Percentiles rank a stretch among this genome's conserved stretches.
phyloP scores from a whole-genome alignment of 2,113 vertebrate genomes.

The Thomomys bottae region DNA sequence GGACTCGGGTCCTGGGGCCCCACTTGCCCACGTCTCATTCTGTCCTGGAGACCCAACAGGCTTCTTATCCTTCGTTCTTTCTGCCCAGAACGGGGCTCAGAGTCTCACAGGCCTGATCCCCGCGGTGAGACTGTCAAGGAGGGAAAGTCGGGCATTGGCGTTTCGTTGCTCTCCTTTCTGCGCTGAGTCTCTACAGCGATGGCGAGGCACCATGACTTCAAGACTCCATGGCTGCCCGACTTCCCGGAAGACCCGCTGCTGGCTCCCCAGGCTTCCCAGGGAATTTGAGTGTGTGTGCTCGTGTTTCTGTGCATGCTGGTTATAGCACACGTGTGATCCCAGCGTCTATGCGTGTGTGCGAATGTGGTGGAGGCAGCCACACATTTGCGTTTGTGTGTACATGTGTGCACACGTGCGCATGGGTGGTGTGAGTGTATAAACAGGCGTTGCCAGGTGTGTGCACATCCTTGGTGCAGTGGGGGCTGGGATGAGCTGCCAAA shows the following conservation, averaged over 20 bases:
- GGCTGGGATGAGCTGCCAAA: rapidly evolving
- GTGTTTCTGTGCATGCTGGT: too few species aligned
- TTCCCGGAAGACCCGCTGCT: neutral
- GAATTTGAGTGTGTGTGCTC: too few species aligned
- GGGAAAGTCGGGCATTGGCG: too few species aligned
- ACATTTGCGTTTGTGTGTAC: neutral
- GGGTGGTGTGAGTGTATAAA: too few species aligned
- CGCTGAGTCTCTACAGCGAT: too few species aligned
- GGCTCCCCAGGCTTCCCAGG: neutral
- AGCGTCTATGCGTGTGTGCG: rapidly evolving
- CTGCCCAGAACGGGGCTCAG: neutral
- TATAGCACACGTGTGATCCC: too few species aligned
- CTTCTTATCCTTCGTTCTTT: rapidly evolving
- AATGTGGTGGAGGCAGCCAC: too few species aligned
- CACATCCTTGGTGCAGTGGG: too few species aligned
- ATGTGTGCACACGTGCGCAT: neutral
- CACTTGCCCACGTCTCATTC: neutral
- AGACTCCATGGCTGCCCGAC: rapidly evolving
- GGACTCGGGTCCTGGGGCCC: neutral
- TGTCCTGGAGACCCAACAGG: rapidly evolving
- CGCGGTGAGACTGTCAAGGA: too few species aligned
- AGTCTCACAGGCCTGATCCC: neutral
- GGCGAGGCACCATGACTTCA: rapidly evolving
- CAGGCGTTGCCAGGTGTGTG: neutral
- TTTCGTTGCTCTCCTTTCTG: too few species aligned